Evolutionary conservation across 1,140 invertebrate species (phyloP).

Genomic region (Ladona fulva): DNA sequence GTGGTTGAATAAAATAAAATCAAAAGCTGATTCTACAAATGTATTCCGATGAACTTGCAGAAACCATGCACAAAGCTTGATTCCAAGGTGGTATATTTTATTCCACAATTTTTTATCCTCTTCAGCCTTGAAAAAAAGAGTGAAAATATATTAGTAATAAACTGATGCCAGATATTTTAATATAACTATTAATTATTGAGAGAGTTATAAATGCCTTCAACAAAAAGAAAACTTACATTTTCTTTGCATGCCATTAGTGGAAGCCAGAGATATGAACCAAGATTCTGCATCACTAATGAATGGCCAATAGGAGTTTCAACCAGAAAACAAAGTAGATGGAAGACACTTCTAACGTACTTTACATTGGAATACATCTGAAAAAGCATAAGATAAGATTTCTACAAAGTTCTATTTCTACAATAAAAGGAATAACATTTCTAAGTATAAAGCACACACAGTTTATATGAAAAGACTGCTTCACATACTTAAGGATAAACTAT

Average conservation of each 20-base stretch:
- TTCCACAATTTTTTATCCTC: background rate
- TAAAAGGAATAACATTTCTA: too few relatives aligned
- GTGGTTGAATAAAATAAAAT: background rate
- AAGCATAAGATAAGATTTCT: background rate
- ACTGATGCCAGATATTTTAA: background rate
- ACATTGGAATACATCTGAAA: background rate
- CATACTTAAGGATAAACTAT: too few relatives aligned
- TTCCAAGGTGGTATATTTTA: background rate
- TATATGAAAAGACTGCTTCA: too few relatives aligned
- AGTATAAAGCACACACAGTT: too few relatives aligned
- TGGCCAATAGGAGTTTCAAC: background rate
- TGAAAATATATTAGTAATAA: background rate
- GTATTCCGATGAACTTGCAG: background rate
- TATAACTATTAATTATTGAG: background rate
- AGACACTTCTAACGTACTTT: background rate
- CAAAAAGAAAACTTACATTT: background rate
- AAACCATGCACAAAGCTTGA: background rate
- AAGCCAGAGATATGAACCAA: background rate
- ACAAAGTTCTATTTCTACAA: too few relatives aligned
- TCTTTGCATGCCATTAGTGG: background rate
- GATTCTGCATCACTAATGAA: background rate
- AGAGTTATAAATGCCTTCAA: background rate
- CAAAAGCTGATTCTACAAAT: background rate
- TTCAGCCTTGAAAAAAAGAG: background rate
- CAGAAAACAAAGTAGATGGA: background rate